phyloP scores from a whole-genome alignment of 1,140 invertebrate species.

The Anadara kagoshimensis region DNA sequence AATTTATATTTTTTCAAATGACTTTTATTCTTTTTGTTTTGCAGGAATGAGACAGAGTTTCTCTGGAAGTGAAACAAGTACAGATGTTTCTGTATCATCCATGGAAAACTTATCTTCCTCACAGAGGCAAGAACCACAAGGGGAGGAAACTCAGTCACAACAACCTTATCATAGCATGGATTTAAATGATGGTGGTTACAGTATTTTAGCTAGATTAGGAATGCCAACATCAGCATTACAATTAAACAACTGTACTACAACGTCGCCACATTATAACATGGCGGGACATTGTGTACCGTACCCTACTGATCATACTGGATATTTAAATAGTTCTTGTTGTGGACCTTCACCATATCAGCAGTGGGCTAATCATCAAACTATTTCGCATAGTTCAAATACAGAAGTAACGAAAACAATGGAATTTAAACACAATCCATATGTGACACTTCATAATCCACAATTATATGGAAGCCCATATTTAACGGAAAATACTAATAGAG shows the following conservation, averaged over 20 bases:
- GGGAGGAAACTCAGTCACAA: slow-evolving; percentile 81
- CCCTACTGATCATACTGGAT: slow-evolving; percentile 34
- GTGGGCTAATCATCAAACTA: slow-evolving; percentile 20
- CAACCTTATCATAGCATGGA: slow-evolving; percentile 47
- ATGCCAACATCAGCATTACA: slow-evolving; percentile 62
- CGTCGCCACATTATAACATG: slow-evolving; percentile 70
- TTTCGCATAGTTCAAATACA: too few species aligned
- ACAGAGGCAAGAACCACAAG: slow-evolving; percentile 92
- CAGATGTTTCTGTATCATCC: slow-evolving; percentile 88
- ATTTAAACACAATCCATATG: too few species aligned
- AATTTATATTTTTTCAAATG: too few species aligned
- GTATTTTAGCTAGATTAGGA: slow-evolving; percentile 75
- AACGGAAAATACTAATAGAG: background rate
- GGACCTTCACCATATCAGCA: slow-evolving; percentile 24
- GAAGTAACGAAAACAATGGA: too few species aligned
- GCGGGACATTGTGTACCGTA: slow-evolving; percentile 53
- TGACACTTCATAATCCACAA: too few species aligned
- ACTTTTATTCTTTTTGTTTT: slow-evolving; percentile 1
- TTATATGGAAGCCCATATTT: slow-evolving; percentile 3
- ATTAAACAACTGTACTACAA: slow-evolving; percentile 43
- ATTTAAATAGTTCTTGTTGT: slow-evolving; percentile 36
- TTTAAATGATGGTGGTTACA: slow-evolving; percentile 78
- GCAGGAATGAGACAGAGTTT: slow-evolving; percentile 68
- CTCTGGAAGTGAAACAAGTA: slow-evolving; percentile 84
- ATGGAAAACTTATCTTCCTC: slow-evolving; percentile 92